Evolutionary conservation across 2,113 vertebrate species (phyloP), one percentile per base, ranked within the genome.

Genomic region (Ivindomyrus marchei): DNA sequence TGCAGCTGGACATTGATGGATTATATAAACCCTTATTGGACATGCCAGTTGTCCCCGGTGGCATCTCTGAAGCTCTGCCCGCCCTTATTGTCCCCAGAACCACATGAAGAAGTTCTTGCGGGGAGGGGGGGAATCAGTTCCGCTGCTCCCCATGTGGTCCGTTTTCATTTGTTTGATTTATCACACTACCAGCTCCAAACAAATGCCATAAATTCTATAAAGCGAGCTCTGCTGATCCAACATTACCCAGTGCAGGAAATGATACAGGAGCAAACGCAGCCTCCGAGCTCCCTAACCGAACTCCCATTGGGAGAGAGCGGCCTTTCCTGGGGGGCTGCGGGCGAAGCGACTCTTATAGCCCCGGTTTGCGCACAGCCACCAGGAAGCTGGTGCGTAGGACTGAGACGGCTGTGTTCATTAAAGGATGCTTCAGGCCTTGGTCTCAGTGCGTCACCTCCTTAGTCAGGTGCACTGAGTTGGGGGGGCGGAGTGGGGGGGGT

Each of bases 101-200:
- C 49, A 56, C 50, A 47, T 87, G 13, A 36, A 87, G 50, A 7
- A 87, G 85, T 19, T 87, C 50, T 56, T 53, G 13, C 4, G 50
- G 31, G 50, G 85, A 27, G 49, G 36, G 50, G 50, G 27, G 49
- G 19, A 66, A 7, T 46, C 52, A 88, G 87, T 62, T 21, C 58
- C 11, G 8, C 85, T 50, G 52, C 62, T 31, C 42, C 56, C 42
- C 42, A 27, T 66, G 56, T 74, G 88, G 24, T 88, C 58, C 9
- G 58, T 74, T 88, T 88, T 88, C 42, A 88, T 88, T 89, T 50
- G 80, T 62, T 45, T 85, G 89, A 85, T 84, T 56, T 85, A 89
- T 89, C 83, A 62, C 39, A 47, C 24, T 17, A 52, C 52, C 45
- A 45, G 21, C 53, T 0, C 24, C 80, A 39, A 56, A 85, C 77